Evolutionary conservation across 2,113 vertebrate genomes (phyloP), one percentile per base, ranked within the genome.

Genomic region (Hippopotamus amphibius): DNA sequence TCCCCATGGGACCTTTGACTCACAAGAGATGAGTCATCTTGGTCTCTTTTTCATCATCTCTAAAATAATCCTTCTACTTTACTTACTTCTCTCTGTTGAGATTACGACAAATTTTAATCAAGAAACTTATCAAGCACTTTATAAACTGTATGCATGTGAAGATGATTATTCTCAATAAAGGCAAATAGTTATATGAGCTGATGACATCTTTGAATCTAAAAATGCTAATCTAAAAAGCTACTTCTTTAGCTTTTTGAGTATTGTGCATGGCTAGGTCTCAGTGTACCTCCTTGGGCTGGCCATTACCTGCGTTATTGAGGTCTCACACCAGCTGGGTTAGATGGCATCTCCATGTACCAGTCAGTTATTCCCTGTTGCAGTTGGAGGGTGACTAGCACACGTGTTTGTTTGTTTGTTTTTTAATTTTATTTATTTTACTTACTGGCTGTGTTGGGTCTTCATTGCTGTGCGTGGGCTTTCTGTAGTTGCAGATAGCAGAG

Each of bases 91-190:
- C 30, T 93, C 50, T 83, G 88, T 46, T 76, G 85, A 86, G 88
- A 71, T 81, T 71, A 50, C 50, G 88, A 11, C 33, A 93, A 15
- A 55, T 87, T 68, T 90, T 95, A 96, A 76, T 90, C 93, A 93
- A 97, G 86, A 95, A 95, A 33, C 7, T 71, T 92, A 96, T 55
- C 68, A 95, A 89, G 28, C 19, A 69, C 37, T 96, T 91, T 82
- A 76, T 79, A 97, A 97, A 80, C 12, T 91, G 24, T 91, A 43
- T 63, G 57, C 41, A 4, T 74, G 24, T 95, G 59, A 71, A 95
- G 77, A 71, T 55, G 37, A 71, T 63, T 80, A 61, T 93, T 95
- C 46, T 98, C n/a, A 63, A 21, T 91, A 87, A 95, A 95, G n/a
- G 69, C 91, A 59, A 53, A 65, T 76, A 53, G 37, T 93, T 74